A percentile compares a stretch with the other conserved stretches of the same genome.
Evolutionary conservation across 2,113 vertebrate species (phyloP).

Genomic region (Cacatua alba): DNA sequence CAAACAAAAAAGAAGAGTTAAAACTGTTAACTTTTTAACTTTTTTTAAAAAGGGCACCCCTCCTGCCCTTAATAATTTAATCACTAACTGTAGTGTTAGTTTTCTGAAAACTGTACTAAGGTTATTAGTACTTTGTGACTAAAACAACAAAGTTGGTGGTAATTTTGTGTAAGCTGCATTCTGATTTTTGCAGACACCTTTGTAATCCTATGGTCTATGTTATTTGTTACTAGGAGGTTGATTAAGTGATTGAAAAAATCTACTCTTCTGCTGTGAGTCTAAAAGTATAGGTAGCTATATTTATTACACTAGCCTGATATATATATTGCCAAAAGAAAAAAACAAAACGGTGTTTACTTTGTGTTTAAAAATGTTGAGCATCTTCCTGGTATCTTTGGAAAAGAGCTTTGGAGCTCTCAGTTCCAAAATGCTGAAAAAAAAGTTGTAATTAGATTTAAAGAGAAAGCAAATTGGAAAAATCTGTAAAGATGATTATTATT

Average conservation of each 20-base stretch:
- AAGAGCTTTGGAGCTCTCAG: neutral
- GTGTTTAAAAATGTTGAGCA: neutral
- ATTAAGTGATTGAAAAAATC: neutral
- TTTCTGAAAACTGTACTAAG: neutral
- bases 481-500: neutral
- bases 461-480: neutral
- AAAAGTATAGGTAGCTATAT: neutral
- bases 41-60: neutral
- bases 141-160: neutral
- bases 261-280: neutral
- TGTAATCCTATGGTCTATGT: neutral
- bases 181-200: neutral
- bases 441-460: neutral
- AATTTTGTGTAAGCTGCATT: neutral
- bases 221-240: neutral
- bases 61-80: neutral
- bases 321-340: neutral
- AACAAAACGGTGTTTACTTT: neutral
- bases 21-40: neutral
- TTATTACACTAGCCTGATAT: neutral
- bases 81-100: neutral
- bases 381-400: neutral
- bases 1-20: neutral
- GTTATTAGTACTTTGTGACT: neutral
- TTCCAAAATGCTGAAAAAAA: neutral